Evolutionary conservation across 1,140 invertebrate species (phyloP), one percentile per base, ranked within the genome.

Genomic region (Cyclargus thomasi): DNA sequence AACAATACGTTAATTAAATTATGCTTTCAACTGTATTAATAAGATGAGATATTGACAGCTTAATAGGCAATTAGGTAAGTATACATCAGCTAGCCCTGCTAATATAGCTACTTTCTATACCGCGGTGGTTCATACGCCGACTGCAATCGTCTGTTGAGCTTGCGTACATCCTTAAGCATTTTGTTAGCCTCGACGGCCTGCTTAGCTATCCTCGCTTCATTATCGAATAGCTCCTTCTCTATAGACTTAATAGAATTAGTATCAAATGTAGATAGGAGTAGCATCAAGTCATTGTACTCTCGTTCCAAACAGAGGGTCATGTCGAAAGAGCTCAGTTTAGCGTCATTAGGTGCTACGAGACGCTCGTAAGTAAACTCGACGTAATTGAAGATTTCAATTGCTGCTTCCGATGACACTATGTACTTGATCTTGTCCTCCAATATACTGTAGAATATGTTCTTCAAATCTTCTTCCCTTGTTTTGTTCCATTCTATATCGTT

Each of bases 281-380:
- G 71, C 82, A 93, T 92, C 11, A 92, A 80, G 17, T 83, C 77
- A 72, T 94, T 91, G 70, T 93, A 93, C 53, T 91, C 91, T 68
- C 78, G 90, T 78, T 95, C 94, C 57, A 95, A 88, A 53, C 90
- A 85, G 67, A 87, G 86, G 81, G 93, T 92, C 93, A 94, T 94
- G 17, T 91, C 84, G 64, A 91, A 90, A 53, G 89, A 88, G 65
- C 91, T 91, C 8, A 93, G 76, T 14, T 91, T 90, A 10, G 93
- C 92, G 64, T 93, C 85, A 71, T 90, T 94, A 17, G 90, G 82
- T 0, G 87, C 91, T 14, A 94, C 89, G 17, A 93, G 83, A 55
- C 88, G 90, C 74, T 94, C 93, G 75, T 94, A 95, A 17, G 93
- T 88, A 72, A 94, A 93, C 76, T 94, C 92, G 6, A 94, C 89